Base-by-base conservation (phyloP, 2,113 vertebrate species). In the Ammodytes dubius region DNA sequence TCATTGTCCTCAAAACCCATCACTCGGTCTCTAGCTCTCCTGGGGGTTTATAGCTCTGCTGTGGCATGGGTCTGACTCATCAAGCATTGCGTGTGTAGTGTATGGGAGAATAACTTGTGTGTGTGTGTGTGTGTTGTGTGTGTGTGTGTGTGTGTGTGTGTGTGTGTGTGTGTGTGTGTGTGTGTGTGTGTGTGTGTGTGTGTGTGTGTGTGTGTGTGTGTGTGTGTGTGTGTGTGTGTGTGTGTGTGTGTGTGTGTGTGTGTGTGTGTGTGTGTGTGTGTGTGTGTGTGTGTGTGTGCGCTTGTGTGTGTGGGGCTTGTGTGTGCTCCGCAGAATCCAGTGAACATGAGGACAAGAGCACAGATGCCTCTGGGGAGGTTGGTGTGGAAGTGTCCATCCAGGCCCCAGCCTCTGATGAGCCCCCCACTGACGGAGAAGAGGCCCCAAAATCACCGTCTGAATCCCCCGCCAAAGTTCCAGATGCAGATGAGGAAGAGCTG, bases 301-400 rank as follows among this genome's bases (percentile, higher is more conserved):
- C 27, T n/a, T 68, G 56, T 53, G 39, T 65, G 46, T 58, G 19
- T n/a, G 3, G 3, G 35, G 39, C 58, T 50, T 37, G 58, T 68
- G 15, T 15, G 4, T 64, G 3, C 64, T 77, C 91, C 89, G 50
- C 91, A 99, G 98, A 99, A 95, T 98, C 97, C 82, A 99, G 98
- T 89, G 98, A 99, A 91, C 98, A 97, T 84, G 98, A 99, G 95
- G 98, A 99, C 90, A 99, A 98, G 92, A 97, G 96, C 95, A 96
- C 96, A 83, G 97, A 96, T 86, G 96, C 95, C 91, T 97, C 97
- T 12, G 97, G 94, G 90, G 98, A 99, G 87, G 95, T 93, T 54
- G 94, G 96, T 35, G 88, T 95, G 94, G 93, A 98, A 95, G 86
- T 93, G 89, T 91, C 91, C 79, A 67, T 95, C 74, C 96, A 97